Percentiles rank a stretch among this genome's conserved stretches.
Conservation (phyloP, 2,797 vertebrate species). For the Rousettus madagascariensis region DNA sequence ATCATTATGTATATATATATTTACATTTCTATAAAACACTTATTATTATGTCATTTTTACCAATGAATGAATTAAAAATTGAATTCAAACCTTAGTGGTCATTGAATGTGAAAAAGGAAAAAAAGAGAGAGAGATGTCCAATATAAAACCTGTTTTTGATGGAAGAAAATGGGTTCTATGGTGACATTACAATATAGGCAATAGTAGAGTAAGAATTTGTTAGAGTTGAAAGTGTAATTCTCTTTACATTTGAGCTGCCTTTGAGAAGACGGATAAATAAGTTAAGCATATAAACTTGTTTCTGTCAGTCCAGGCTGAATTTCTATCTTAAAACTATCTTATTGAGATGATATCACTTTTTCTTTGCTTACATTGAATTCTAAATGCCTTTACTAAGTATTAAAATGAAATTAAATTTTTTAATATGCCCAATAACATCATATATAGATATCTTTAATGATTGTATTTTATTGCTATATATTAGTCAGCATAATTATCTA, state of each 20-base stretch:
- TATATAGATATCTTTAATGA: not conserved
- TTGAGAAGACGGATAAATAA: not conserved
- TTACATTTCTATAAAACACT: not conserved
- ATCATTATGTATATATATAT: not conserved
- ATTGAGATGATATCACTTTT: not conserved
- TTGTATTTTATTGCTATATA: not conserved
- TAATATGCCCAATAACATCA: not conserved
- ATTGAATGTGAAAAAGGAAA: not conserved
- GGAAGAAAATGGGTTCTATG: not conserved
- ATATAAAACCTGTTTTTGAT: not conserved
- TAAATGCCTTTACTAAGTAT: not conserved
- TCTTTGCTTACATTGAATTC: not conserved
- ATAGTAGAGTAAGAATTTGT: not conserved
- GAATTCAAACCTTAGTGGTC: not conserved
- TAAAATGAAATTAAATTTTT: not conserved
- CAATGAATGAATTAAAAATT: not conserved
- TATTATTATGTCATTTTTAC: not conserved
- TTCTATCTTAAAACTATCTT: constrained; percentile 8
- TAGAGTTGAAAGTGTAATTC: not conserved
- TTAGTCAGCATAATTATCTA: not conserved
- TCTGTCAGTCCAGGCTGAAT: not conserved
- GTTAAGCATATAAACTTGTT: not conserved
- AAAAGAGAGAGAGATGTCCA: not conserved
- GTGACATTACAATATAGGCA: not conserved
- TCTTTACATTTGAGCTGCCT: not conserved